These are phyloP conservation scores for Damaliscus lunatus DNA, from an alignment of 2,113 vertebrate genomes.

Conservation along the genomic window DNA sequence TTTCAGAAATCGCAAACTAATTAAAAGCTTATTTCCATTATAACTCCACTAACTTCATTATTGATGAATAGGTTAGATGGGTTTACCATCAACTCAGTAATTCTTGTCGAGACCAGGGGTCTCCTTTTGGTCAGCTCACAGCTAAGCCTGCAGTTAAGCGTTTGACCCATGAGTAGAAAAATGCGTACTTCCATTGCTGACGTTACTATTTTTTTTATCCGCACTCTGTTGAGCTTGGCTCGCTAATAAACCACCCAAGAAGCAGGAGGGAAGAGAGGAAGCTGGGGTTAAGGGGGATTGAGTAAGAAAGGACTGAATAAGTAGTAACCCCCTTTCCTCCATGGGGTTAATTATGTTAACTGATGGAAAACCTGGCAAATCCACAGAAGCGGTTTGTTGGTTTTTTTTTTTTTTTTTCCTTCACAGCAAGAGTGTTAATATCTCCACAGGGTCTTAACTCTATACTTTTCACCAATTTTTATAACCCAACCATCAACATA, in stretches of 20 bases:
- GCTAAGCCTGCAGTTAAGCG: rapidly evolving
- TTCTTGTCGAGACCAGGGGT: rapidly evolving
- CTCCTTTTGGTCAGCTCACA: too few relatives aligned
- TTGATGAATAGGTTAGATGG: slow-evolving; percentile 5
- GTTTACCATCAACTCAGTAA: neutral
- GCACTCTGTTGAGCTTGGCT: neutral
- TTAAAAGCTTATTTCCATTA: neutral
- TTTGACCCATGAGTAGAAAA: neutral
- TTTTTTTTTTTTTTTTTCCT: neutral
- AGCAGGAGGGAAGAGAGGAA: neutral
- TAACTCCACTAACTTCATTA: slow-evolving; percentile 34
- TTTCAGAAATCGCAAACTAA: slow-evolving; percentile 55
- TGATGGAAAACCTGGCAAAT: neutral
- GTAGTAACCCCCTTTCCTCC: neutral
- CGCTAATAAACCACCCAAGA: neutral
- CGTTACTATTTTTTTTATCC: rapidly evolving
- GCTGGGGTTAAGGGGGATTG: neutral
- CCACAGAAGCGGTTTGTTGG: rapidly evolving
- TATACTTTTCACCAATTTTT: neutral
- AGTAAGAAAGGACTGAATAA: neutral
- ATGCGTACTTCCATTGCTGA: rapidly evolving
- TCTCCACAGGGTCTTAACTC: neutral
- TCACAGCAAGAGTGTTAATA: too few relatives aligned
- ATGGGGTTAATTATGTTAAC: neutral
- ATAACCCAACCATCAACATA: neutral